Conservation (phyloP, 2,888 invertebrate species). For the Erpobdella octoculata region DNA sequence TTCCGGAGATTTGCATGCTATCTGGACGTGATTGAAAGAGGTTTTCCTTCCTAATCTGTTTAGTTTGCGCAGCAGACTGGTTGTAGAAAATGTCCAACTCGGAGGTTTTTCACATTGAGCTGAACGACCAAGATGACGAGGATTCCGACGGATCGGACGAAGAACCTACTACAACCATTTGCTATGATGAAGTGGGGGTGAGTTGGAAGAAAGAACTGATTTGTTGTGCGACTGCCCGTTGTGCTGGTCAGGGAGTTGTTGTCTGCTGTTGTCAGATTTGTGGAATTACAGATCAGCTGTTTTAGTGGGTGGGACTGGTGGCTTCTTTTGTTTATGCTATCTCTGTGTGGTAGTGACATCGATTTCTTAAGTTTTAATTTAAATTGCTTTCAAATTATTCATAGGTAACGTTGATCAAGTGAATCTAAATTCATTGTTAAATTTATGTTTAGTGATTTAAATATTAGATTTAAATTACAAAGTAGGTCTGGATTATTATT, state of each 20-base stretch:
- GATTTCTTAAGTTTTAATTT: neutral
- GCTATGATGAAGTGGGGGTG: conserved; percentile 60
- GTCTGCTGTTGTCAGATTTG: too few relatives aligned
- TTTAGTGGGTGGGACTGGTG: too few relatives aligned
- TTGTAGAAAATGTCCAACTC: conserved; percentile 38
- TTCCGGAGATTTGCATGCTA: neutral
- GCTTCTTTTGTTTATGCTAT: too few relatives aligned
- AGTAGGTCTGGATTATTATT: neutral
- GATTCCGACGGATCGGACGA: conserved; percentile 58
- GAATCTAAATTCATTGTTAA: neutral
- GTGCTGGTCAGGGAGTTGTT: too few relatives aligned
- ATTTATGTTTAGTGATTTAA: too few relatives aligned
- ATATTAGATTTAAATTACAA: too few relatives aligned
- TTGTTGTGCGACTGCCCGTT: too few relatives aligned
- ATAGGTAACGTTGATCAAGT: neutral
- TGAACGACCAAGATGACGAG: conserved; percentile 56
- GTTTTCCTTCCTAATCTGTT: neutral
- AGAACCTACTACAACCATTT: conserved; percentile 67
- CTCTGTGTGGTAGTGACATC: too few relatives aligned
- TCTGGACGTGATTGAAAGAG: neutral
- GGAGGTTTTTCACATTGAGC: conserved; percentile 86
- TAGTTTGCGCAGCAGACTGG: neutral
- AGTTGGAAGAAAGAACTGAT: conserved; percentile 44
- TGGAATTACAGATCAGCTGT: too few relatives aligned
- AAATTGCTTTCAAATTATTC: neutral